Evolutionary conservation across 2,888 invertebrate genomes (phyloP).

Genomic region (Sacculina carcini): DNA sequence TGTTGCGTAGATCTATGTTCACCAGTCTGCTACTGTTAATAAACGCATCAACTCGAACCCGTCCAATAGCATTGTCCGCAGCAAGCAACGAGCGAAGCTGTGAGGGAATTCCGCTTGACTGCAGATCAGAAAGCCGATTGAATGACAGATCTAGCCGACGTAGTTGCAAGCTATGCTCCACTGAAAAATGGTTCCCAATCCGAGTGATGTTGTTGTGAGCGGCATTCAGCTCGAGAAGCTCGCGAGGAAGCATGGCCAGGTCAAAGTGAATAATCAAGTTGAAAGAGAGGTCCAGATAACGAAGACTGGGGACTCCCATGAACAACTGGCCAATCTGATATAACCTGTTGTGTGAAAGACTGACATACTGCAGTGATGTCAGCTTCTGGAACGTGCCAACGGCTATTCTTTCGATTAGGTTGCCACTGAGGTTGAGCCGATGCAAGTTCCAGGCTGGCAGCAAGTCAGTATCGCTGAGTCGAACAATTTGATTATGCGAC

Average conservation of each 20-base stretch:
- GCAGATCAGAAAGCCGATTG: constrained; percentile 51
- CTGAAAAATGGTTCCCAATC: too few relatives aligned
- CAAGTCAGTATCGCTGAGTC: not conserved
- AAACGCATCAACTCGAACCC: constrained; percentile 63
- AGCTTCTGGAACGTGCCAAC: not conserved
- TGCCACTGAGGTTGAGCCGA: constrained; percentile 58
- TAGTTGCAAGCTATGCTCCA: constrained; percentile 39
- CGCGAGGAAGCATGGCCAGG: constrained; percentile 69
- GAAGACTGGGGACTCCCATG: constrained; percentile 28
- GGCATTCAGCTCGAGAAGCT: constrained; percentile 60
- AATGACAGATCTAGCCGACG: constrained; percentile 52
- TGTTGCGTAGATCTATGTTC: constrained; percentile 70
- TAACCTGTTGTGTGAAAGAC: not conserved
- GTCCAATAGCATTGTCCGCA: constrained; percentile 58
- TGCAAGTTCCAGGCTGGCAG: constrained; percentile 19
- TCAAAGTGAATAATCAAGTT: constrained; percentile 59
- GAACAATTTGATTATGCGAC: not conserved
- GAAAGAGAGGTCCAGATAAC: constrained; percentile 56
- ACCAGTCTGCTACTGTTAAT: constrained; percentile 68
- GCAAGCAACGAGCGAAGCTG: constrained; percentile 53
- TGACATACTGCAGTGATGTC: not conserved
- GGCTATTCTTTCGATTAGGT: constrained; percentile 44
- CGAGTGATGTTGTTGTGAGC: constrained; percentile 71
- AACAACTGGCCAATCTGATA: not conserved
- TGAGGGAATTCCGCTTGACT: constrained; percentile 50